Conservation (phyloP, 2,113 vertebrate genomes). For the Alouatta palliata region DNA sequence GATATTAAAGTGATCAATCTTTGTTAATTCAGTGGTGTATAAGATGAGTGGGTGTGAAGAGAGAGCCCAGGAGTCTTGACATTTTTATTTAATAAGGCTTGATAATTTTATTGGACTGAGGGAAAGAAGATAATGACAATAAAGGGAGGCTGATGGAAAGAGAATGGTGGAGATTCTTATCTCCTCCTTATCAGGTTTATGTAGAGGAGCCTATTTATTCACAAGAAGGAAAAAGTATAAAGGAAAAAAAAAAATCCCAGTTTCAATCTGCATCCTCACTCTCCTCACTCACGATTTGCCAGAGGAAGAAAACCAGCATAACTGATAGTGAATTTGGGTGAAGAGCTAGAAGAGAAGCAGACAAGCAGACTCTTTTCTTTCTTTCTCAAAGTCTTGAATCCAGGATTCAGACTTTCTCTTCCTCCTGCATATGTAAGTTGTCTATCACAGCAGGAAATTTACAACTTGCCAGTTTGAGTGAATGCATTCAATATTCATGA, state of each 20-base stretch:
- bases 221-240: not conserved
- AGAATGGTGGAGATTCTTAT: not conserved
- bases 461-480: not conserved
- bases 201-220: not conserved
- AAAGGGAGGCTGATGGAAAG: not conserved
- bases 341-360: not conserved
- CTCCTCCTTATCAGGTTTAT: not conserved
- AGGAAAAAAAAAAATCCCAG: too few relatives aligned
- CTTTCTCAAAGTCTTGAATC: not conserved
- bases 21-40: not conserved
- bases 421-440: not conserved
- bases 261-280: not conserved
- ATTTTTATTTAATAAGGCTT: constrained; percentile 4
- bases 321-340: not conserved
- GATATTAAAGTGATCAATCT: not conserved
- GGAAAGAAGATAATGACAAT: not conserved
- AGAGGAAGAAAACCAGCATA: not conserved
- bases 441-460: not conserved
- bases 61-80: not conserved
- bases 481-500: not conserved
- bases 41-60: not conserved
- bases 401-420: not conserved
- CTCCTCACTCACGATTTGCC: not conserved
- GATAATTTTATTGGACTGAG: not conserved
- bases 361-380: not conserved